Percentiles rank a stretch among this genome's conserved stretches.
Conservation (phyloP, 2,797 vertebrate genomes). For the Lacerta agilis region DNA sequence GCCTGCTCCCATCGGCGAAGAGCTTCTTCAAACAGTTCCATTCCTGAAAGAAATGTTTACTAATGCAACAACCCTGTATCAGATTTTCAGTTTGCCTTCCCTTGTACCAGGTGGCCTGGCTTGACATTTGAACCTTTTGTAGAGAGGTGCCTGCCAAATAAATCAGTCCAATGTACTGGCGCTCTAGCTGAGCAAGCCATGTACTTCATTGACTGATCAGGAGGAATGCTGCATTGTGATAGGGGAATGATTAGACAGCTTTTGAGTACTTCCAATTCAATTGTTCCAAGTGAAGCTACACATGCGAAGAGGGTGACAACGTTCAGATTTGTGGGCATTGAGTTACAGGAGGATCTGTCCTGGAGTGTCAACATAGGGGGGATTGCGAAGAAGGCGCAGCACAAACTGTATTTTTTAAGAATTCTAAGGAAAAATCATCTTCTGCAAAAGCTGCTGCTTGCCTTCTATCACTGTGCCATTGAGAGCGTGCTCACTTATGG, state of each 20-base stretch:
- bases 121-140: too few species aligned
- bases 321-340: too few species aligned
- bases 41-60: slow-evolving; percentile 78
- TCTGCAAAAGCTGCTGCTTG: too few species aligned
- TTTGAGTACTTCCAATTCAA: neutral
- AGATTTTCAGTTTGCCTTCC: neutral
- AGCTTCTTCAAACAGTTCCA: slow-evolving; percentile 97
- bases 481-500: too few species aligned
- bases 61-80: neutral
- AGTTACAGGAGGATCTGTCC: too few species aligned
- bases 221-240: neutral
- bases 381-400: too few species aligned
- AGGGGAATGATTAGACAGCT: neutral
- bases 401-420: too few species aligned
- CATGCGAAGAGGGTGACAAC: too few species aligned
- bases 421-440: too few species aligned
- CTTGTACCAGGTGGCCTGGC: neutral
- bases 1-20: slow-evolving; percentile 95
- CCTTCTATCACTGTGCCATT: too few species aligned
- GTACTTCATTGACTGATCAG: neutral
- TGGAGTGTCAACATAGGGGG: too few species aligned
- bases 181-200: neutral
- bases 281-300: neutral
- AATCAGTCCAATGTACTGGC: neutral
- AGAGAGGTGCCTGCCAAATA: neutral